These are phyloP conservation scores for Champsocephalus gunnari DNA, from an alignment of 2,797 vertebrate genomes.

Conservation along the genomic window DNA sequence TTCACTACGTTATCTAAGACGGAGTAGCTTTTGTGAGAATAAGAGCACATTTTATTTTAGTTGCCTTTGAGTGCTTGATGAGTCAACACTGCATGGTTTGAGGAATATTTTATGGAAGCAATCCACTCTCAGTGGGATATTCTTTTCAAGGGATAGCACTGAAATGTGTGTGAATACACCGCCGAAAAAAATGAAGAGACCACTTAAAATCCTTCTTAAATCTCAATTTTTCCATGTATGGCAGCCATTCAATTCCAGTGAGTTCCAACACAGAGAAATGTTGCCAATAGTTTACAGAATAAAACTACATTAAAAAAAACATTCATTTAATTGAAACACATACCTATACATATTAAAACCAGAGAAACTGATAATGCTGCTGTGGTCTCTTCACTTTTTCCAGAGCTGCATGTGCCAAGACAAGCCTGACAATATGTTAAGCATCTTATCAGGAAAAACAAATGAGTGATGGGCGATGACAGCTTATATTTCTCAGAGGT, in stretches of 20 bases:
- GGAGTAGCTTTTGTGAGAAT: not conserved
- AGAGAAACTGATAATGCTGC: not conserved
- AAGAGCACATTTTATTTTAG: not conserved
- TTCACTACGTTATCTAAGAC: not conserved
- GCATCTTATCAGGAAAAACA: not conserved
- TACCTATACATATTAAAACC: no score
- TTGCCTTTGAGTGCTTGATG: conserved; percentile 3
- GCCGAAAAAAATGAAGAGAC: no score
- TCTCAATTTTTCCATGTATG: no score
- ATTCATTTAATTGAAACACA: no score
- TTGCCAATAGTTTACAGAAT: no score
- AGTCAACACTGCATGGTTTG: not conserved
- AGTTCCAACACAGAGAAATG: no score
- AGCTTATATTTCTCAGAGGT: not conserved
- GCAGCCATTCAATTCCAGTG: no score
- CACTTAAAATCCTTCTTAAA: no score
- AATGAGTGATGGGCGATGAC: not conserved
- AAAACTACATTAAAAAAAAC: no score
- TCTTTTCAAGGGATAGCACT: not conserved
- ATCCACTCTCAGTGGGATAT: not conserved
- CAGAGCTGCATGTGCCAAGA: not conserved
- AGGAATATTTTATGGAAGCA: conserved; percentile 1
- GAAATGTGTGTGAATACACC: not conserved
- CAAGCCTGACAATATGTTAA: not conserved
- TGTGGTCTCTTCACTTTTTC: not conserved